phyloP scores from a whole-genome alignment of 2,888 invertebrate genomes.

The Diarsia rubi region DNA sequence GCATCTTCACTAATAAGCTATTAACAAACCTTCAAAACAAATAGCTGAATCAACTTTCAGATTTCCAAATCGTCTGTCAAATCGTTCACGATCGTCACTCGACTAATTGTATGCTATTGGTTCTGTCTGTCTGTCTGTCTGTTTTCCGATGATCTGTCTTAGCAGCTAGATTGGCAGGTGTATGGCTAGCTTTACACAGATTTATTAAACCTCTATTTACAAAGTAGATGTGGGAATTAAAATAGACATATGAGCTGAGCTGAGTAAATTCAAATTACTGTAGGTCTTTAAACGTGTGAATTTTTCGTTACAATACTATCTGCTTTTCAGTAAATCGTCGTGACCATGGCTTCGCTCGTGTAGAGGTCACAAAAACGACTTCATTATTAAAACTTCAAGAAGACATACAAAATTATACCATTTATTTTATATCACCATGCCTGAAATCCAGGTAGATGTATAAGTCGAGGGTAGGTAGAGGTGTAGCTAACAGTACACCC shows the following conservation, averaged over 20 bases:
- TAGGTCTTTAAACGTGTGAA: conserved; percentile 9
- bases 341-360: neutral
- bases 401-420: no score
- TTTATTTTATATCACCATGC: no score
- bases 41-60: conserved; percentile 5
- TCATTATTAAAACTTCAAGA: no score
- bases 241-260: neutral
- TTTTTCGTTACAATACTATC: neutral
- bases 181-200: conserved; percentile 57
- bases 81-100: conserved; percentile 39
- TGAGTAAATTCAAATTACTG: neutral
- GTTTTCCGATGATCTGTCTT: conserved; percentile 56
- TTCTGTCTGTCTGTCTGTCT: conserved; percentile 41
- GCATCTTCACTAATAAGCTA: no score
- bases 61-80: conserved; percentile 35
- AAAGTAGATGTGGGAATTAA: conserved; percentile 15
- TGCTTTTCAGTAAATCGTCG: neutral
- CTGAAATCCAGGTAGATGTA: no score
- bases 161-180: conserved; percentile 56
- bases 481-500: no score
- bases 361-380: neutral
- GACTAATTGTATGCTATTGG: conserved; percentile 61
- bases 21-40: neutral
- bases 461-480: no score
- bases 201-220: conserved; percentile 42